Conservation (phyloP, 1,140 invertebrate species). For the Zaprionus gabonicus region DNA sequence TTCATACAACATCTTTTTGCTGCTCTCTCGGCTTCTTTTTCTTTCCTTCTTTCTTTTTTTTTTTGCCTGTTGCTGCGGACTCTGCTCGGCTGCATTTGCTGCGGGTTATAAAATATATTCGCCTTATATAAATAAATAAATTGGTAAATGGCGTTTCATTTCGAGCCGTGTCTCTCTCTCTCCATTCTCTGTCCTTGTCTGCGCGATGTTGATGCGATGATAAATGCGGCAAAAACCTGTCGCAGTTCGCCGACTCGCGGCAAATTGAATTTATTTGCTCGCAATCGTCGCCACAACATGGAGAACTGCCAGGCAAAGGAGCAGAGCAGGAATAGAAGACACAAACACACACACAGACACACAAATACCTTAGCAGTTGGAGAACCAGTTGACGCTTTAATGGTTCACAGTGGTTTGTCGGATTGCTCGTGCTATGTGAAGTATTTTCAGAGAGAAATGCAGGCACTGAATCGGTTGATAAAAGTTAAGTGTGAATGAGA, state of each 20-base stretch:
- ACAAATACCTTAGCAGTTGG: constrained; percentile 15
- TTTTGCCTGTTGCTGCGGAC: background rate
- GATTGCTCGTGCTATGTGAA: constrained; percentile 59
- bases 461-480: constrained; percentile 16
- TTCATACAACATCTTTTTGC: constrained; percentile 79
- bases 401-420: constrained; percentile 58
- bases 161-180: constrained; percentile 41
- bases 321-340: constrained; percentile 13
- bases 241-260: constrained; percentile 67
- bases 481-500: constrained; percentile 20
- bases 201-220: constrained; percentile 71
- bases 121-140: constrained; percentile 83
- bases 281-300: constrained; percentile 52
- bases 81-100: constrained; percentile 58
- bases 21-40: constrained; percentile 27
- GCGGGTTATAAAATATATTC: constrained; percentile 82
- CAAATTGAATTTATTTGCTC: constrained; percentile 82
- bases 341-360: constrained; percentile 26
- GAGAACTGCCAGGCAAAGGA: constrained; percentile 25
- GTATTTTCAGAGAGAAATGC: constrained; percentile 34
- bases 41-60: background rate
- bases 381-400: constrained; percentile 62
- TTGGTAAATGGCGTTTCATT: constrained; percentile 82
- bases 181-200: constrained; percentile 16
- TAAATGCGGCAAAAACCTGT: constrained; percentile 83